Evolutionary conservation across 1,140 invertebrate species (phyloP), one percentile per base, ranked within the genome.

Genomic region (Battus philenor): DNA sequence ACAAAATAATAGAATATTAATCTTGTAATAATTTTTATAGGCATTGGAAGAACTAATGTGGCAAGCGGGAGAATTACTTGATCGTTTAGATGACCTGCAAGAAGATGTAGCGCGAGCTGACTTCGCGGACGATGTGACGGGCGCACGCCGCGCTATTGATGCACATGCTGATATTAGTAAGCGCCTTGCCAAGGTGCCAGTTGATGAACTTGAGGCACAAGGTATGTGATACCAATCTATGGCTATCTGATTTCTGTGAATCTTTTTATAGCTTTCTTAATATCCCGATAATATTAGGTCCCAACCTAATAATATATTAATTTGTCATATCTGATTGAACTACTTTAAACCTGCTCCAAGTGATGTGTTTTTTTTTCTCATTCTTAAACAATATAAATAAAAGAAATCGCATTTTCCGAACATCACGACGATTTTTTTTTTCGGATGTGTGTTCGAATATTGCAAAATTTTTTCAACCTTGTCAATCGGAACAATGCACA

Each of bases 11-110:
- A 6, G 6, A 20, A 20, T 2, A 20, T n/a, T 1, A 32, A 3
- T 17, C 8, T 20, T 12, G 10, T 5, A 8, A 10, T 2, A 10
- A 3, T 4, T 54, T 90, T 56, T 90, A 84, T 46, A 87, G 85
- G 95, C 94, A 38, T 90, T 98, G 47, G 97, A 99, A 87, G 96
- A 98, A 72, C 97, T 98, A 75, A 92, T 95, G 43, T 98, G 95
- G 94, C 95, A 97, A 87, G 94, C 96, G 1, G 92, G 93, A 15
- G 97, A 98, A 76, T 87, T 98, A 47, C 87, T 98, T 22, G 95
- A 97, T 76, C 90, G 95, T 41, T 88, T 98, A 27, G 97, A 98
- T 66, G 95, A 96, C 74, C 86, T 96, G 30, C 93, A 97, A 68
- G 95, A 97, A 77, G 96, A 98, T 77, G 87, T 98, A 9, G 93